Base-by-base conservation (phyloP, 2,797 vertebrate genomes). In the Leptodactylus fallax region DNA sequence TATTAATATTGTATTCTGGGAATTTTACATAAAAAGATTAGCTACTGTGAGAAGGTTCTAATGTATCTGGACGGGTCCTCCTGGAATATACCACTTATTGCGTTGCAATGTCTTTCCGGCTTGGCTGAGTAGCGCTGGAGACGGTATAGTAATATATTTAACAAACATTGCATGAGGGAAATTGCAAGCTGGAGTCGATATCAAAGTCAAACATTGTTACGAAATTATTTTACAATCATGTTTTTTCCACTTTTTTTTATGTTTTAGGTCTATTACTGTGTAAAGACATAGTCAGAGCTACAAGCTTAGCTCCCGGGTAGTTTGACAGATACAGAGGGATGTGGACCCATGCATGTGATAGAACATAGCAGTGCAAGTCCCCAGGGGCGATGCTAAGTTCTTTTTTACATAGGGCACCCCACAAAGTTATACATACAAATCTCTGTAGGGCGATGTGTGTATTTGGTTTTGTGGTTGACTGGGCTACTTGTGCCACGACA, bases 1-100 rank as follows among this genome's bases (percentile, higher is more conserved):
- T 76, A 76, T 76, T 76, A 76, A 76, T 45, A 58, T 81, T 81
- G 56, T n/a, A 76, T 76, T 76, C 47, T 23, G 72, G 72, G 72
- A 51, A 23, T 76, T 76, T 76, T 76, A 76, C 72, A 76, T 76
- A 51, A 76, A 76, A 76, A 51, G 19, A 51, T 76, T 76, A 49
- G 72, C 10, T 76, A 49, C 47, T 51, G 47, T n/a, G 45, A 65
- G 56, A 25, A 49, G 79, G 36, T 65, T 81, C 7, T 81, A 81
- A 61, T 47, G 60, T 45, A n/a, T 47, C 55, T 49, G 79, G 21
- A 47, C 36, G 6, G 21, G 36, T 63, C 36, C 58, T 61, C 27
- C 58, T 23, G 19, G 36, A 81, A 61, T 61, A 4, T 21, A 49
- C 17, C 72, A 23, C 45, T 76, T 76, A 76, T 17, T 23, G 72